Percentiles rank a stretch among this genome's conserved stretches.
These are phyloP conservation scores for Grammomys dolichurus DNA, from an alignment of 2,113 vertebrate genomes.

Conservation along the genomic window DNA sequence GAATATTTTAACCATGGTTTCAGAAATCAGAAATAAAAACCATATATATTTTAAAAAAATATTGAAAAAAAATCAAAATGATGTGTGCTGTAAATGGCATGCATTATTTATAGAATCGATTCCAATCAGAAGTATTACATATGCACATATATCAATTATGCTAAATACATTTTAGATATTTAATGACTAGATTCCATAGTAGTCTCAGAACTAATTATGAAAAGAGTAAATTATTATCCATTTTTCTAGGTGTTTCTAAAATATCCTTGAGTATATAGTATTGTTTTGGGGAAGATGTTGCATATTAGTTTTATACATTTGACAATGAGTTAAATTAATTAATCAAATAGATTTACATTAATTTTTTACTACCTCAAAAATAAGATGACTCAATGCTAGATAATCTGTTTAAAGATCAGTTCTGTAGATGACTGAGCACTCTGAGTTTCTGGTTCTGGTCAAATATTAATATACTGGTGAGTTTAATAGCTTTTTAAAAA, in stretches of 20 bases:
- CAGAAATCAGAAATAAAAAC: conserved; percentile 82
- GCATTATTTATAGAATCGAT: conserved; percentile 77
- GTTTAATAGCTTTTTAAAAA: not conserved
- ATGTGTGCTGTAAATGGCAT: conserved; percentile 77
- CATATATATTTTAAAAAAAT: conserved; percentile 74
- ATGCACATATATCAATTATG: conserved; percentile 74
- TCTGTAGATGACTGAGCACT: not conserved
- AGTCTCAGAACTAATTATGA: conserved; percentile 73
- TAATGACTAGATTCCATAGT: conserved; percentile 73
- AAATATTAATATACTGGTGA: conserved; percentile 2
- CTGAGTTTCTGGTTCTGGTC: not conserved
- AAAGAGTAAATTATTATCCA: conserved; percentile 63
- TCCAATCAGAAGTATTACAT: conserved; percentile 77
- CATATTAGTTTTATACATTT: conserved; percentile 69
- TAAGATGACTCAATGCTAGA: conserved; percentile 31
- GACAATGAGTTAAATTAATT: conserved; percentile 74
- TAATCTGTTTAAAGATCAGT: conserved; percentile 36
- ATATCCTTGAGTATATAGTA: conserved; percentile 69
- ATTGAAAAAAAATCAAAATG: conserved; percentile 78
- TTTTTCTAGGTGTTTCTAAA: conserved; percentile 73
- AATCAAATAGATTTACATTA: conserved; percentile 55
- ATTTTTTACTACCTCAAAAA: not conserved
- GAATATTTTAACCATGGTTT: conserved; percentile 81
- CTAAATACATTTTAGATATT: conserved; percentile 77
- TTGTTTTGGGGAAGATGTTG: conserved; percentile 63